These are phyloP conservation scores for Diabrotica virgifera DNA, from an alignment of 1,140 invertebrate species.

Conservation along the genomic window DNA sequence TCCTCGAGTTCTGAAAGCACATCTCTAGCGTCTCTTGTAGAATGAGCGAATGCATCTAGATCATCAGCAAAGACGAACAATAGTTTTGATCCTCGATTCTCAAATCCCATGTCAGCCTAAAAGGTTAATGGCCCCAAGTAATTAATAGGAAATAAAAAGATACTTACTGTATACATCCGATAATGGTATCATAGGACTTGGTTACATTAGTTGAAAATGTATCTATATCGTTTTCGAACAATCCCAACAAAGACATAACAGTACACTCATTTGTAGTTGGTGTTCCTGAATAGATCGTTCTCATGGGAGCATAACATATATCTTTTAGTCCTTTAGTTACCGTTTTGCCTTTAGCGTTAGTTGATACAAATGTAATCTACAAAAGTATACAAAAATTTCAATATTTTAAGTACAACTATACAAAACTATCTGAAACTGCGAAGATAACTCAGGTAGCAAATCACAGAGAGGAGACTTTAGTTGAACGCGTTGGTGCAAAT, in stretches of 20 bases:
- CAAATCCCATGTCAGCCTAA: too few species aligned
- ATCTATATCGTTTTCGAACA: constrained; percentile 66
- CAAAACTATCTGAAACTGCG: too few species aligned
- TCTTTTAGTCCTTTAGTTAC: constrained; percentile 58
- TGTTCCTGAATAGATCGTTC: constrained; percentile 59
- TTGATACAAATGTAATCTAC: constrained; percentile 24
- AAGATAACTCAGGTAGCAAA: too few species aligned
- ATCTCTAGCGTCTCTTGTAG: too few species aligned
- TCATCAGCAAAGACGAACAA: too few species aligned
- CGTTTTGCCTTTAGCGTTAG: constrained; percentile 41
- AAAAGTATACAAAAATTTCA: background rate
- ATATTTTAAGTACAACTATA: too few species aligned
- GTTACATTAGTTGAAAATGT: constrained; percentile 49
- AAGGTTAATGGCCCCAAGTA: too few species aligned
- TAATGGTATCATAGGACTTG: constrained; percentile 50
- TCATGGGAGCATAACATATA: constrained; percentile 81
- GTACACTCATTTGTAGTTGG: constrained; percentile 64
- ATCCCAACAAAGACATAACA: constrained; percentile 76
- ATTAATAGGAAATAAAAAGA: background rate
- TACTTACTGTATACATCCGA: constrained; percentile 40
- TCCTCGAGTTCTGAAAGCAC: too few species aligned
- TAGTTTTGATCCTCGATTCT: too few species aligned
- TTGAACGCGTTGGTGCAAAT: too few species aligned
- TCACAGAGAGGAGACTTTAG: too few species aligned
- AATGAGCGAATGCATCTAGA: too few species aligned